Conservation (phyloP, 2,888 invertebrate genomes). For the Orchesella flavescens region DNA sequence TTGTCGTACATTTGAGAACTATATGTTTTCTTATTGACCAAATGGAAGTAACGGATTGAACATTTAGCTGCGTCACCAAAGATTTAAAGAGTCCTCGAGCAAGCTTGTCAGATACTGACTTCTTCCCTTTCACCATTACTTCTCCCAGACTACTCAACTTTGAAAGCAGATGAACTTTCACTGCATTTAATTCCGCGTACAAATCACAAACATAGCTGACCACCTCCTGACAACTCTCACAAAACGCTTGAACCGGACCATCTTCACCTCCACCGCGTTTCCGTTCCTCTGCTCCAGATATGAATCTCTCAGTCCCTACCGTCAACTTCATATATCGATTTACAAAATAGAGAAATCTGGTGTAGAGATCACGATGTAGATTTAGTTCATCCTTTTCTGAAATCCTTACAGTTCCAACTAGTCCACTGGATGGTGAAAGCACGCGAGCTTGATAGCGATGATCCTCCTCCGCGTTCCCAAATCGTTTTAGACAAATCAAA, state of each 20-base stretch:
- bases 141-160: not conserved
- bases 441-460: not conserved
- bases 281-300: not conserved
- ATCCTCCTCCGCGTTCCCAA: not conserved
- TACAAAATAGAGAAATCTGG: constrained; percentile 5
- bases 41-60: not conserved
- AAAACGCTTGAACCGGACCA: constrained; percentile 10
- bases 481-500: not conserved
- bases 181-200: constrained; percentile 20
- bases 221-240: not conserved
- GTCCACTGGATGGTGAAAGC: not conserved
- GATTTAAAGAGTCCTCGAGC: not conserved
- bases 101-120: not conserved
- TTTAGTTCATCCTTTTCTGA: not conserved
- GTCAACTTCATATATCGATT: constrained; percentile 8
- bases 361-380: constrained; percentile 6
- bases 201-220: constrained; percentile 19
- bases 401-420: not conserved
- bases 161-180: constrained; percentile 7
- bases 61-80: constrained; percentile 10
- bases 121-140: not conserved
- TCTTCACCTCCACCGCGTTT: not conserved
- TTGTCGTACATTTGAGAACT: not conserved
- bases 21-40: not conserved
- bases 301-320: not conserved